Base-by-base conservation (phyloP, 2,797 vertebrate genomes). In the Xiphorhynchus erythropygius region DNA sequence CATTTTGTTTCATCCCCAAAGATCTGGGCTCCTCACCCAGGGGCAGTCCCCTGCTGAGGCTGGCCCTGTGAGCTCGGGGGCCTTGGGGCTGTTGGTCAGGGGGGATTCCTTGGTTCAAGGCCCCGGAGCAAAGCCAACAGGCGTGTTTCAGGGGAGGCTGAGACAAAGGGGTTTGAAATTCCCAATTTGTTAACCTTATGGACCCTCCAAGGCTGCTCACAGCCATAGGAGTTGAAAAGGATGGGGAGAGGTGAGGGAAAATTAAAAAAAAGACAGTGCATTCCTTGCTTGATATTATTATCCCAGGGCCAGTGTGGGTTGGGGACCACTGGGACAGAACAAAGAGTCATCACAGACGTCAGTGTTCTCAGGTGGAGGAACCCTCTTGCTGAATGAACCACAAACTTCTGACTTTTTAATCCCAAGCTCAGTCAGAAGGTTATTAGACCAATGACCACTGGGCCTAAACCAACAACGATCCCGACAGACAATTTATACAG, bases 151-250 rank as follows among this genome's bases (percentile, higher is more conserved):
- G 91, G 84, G 70, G 39, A 91, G 21, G n/a, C 50, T 95, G 94
- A 91, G 94, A 96, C 87, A 96, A 97, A 96, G 35, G n/a, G 55
- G 52, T 14, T 76, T 90, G 93, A 86, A 94, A 97, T 94, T 96
- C 93, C 87, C 93, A 90, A 94, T 97, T 97, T 96, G 95, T 97
- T 94, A 96, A 96, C 94, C 94, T 95, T 84, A 59, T 84, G 90
- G 90, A 69, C 94, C 91, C 87, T 94, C 83, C 0, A 12, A 95
- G 83, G 87, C 85, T 81, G 80, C 93, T 94, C 63, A 55, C 87
- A 94, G 83, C 55, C 90, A 41, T 9, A 28, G 70, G 80, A 94
- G 59, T 91, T 94, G 62, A 94, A 95, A 97, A 94, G 62, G 80
- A 94, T 7, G 10, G 42, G 28, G 80, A 94, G 79, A 84, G 46